A percentile compares a stretch with the other conserved stretches of the same genome.
Conservation (phyloP, 2,888 invertebrate genomes). For the Craniophora ligustri region DNA sequence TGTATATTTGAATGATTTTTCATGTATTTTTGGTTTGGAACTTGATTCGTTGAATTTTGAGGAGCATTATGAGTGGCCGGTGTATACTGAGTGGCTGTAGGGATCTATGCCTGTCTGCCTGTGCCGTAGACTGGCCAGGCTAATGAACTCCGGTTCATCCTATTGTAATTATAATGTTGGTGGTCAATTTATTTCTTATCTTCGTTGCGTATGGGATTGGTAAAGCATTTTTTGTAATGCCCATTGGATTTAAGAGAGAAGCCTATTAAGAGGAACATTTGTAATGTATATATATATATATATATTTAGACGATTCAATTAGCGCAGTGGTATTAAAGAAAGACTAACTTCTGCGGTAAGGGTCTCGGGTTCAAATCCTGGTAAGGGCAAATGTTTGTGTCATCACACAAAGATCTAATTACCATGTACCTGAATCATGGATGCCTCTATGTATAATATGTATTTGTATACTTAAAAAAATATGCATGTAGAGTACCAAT, state of each 20-base stretch:
- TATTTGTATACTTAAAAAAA: too few species aligned
- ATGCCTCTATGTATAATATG: too few species aligned
- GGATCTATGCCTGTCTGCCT: constrained; percentile 21
- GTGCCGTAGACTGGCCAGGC: constrained; percentile 17
- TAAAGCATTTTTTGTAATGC: background rate
- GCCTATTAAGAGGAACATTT: too few species aligned
- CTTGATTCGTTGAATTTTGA: constrained; percentile 40
- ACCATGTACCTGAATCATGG: too few species aligned
- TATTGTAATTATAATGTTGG: constrained; percentile 15
- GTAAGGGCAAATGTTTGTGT: too few species aligned
- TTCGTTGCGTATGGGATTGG: background rate
- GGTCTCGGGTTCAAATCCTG: too few species aligned
- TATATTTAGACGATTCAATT: too few species aligned
- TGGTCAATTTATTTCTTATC: constrained; percentile 12
- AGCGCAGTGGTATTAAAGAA: too few species aligned
- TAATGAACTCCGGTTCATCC: constrained; percentile 29
- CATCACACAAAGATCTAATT: too few species aligned
- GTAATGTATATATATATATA: too few species aligned
- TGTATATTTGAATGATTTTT: constrained; percentile 47
- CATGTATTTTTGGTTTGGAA: constrained; percentile 32
- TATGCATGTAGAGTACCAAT: too few species aligned
- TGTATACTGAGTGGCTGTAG: constrained; percentile 35
- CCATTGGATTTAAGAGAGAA: background rate
- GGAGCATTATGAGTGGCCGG: constrained; percentile 26
- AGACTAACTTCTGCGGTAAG: too few species aligned